phyloP scores from a whole-genome alignment of 2,888 invertebrate species.

The Arge pagana region DNA sequence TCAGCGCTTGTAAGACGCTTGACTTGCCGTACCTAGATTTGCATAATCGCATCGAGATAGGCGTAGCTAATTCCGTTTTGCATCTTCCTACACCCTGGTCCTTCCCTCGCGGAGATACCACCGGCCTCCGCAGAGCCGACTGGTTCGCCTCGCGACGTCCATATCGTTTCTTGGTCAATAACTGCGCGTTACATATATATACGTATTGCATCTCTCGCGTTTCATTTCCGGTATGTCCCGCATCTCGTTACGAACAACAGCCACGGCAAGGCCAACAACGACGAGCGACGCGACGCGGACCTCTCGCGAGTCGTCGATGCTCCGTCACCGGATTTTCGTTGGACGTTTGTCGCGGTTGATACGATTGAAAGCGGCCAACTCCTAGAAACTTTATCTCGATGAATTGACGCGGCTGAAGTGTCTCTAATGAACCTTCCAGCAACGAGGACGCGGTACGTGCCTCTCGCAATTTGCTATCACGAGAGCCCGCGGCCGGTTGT shows the following conservation, averaged over 20 bases:
- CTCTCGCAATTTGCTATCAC: slow-evolving; percentile 30
- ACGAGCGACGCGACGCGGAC: too few species aligned
- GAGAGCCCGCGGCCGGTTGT: slow-evolving; percentile 25
- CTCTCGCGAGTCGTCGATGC: background rate
- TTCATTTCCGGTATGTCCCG: too few species aligned
- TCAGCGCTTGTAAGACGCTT: slow-evolving; percentile 21
- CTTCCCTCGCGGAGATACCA: background rate
- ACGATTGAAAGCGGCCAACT: too few species aligned
- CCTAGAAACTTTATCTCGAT: slow-evolving; percentile 12
- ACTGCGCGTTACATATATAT: background rate
- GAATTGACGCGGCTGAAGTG: slow-evolving; percentile 12
- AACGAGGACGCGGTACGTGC: slow-evolving; percentile 8
- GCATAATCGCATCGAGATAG: slow-evolving; percentile 22
- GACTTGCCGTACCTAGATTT: slow-evolving; percentile 18
- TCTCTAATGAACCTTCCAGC: slow-evolving; percentile 20
- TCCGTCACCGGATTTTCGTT: too few species aligned
- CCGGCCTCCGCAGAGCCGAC: too few species aligned
- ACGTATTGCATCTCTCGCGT: background rate
- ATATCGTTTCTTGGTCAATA: background rate
- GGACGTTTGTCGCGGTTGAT: too few species aligned
- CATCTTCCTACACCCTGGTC: slow-evolving; percentile 9
- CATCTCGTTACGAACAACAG: too few species aligned
- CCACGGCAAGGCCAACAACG: too few species aligned
- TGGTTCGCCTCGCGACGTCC: too few species aligned
- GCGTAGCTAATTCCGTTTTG: slow-evolving; percentile 21